phyloP scores from a whole-genome alignment of 2,797 vertebrate species.

The Pterois miles region DNA sequence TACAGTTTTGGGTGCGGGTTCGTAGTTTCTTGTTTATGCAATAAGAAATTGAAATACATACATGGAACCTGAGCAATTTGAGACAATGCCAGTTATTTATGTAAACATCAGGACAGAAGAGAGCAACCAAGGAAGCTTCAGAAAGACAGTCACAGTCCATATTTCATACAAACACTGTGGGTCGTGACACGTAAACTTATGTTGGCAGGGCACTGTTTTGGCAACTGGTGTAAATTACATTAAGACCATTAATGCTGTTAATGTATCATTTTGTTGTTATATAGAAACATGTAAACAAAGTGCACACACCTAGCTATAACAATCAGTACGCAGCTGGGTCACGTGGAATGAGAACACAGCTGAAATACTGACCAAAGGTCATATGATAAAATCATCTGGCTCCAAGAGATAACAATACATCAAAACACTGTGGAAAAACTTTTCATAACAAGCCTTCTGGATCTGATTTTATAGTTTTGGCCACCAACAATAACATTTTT shows the following conservation, averaged over 20 bases:
- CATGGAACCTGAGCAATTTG: neutral
- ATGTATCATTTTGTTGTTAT: neutral
- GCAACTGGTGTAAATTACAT: neutral
- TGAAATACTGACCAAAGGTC: neutral
- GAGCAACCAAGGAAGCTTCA: conserved; percentile 16
- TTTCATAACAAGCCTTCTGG: neutral
- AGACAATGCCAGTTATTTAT: conserved; percentile 15
- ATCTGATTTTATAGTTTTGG: neutral
- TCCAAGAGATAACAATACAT: neutral
- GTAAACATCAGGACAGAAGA: conserved; percentile 24
- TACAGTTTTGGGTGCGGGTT: conserved; percentile 20
- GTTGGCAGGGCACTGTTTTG: neutral
- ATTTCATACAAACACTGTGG: neutral
- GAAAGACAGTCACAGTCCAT: neutral
- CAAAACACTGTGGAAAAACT: neutral
- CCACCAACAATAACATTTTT: neutral
- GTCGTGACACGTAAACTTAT: neutral
- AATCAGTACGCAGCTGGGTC: neutral
- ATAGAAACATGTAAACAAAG: neutral
- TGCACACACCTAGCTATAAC: neutral
- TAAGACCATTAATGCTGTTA: neutral
- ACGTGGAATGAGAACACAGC: neutral
- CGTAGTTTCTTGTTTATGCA: conserved; percentile 49
- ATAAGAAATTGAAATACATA: conserved; percentile 28
- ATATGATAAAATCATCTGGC: neutral